phyloP scores from a whole-genome alignment of 2,113 vertebrate genomes.

The Thamnaconus septentrionalis region DNA sequence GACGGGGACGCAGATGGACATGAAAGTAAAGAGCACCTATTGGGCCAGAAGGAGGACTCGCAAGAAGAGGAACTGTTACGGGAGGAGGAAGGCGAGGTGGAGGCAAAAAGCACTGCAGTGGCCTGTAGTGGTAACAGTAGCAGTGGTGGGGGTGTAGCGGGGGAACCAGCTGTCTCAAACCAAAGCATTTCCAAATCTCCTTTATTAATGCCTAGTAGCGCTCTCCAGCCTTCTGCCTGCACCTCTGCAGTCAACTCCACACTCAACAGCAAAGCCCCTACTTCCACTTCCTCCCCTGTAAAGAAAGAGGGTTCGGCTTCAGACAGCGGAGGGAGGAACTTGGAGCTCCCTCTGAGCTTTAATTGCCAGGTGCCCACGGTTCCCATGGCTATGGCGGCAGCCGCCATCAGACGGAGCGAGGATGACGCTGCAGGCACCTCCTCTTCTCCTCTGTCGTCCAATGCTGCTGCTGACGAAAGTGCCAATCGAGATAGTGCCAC shows the following conservation, averaged over 20 bases:
- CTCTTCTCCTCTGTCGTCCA: conserved; percentile 74
- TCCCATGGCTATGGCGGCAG: conserved; percentile 79
- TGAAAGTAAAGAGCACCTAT: conserved; percentile 64
- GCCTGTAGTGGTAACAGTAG: conserved; percentile 83
- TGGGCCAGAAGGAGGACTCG: conserved; percentile 77
- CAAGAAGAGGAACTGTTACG: conserved; percentile 90
- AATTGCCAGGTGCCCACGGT: conserved; percentile 88
- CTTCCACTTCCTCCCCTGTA: conserved; percentile 90
- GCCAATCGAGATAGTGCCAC: conserved; percentile 99
- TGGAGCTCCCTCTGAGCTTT: conserved; percentile 92
- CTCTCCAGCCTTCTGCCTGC: conserved; percentile 93
- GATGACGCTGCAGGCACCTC: conserved; percentile 80
- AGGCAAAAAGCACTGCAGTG: conserved; percentile 79
- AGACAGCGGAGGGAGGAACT: conserved; percentile 89
- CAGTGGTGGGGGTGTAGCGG: conserved; percentile 81
- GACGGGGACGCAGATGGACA: conserved; percentile 77
- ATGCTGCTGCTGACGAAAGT: conserved; percentile 90
- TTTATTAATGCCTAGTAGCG: conserved; percentile 98
- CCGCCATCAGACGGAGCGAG: conserved; percentile 85
- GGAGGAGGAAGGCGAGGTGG: conserved; percentile 85
- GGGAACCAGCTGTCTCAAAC: conserved; percentile 99
- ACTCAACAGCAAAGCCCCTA: conserved; percentile 83
- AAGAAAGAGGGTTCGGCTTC: conserved; percentile 84
- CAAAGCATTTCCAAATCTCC: conserved; percentile 99
- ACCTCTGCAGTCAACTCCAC: conserved; percentile 80